Evolutionary conservation across 1,140 invertebrate genomes (phyloP), one percentile per base, ranked within the genome.

Genomic region (Aphidius ervi): DNA sequence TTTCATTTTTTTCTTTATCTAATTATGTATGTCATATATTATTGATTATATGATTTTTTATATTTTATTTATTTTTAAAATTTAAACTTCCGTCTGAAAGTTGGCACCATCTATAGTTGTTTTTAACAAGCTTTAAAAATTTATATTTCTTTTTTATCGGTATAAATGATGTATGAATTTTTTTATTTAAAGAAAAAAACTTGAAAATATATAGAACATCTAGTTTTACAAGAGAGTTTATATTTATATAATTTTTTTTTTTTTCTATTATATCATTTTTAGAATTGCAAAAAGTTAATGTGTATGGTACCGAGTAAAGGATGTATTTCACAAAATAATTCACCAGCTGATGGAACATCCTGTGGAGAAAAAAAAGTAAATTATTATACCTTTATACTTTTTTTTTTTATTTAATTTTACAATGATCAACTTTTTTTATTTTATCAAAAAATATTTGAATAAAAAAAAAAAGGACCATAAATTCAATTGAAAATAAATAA

Each of bases 271-370:
- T 39, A 39, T 39, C 9, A 56, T 64, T 71, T 62, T 43, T 65
- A 73, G 65, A 67, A 65, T 10, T 85, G 83, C 67, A 73, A 76
- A 45, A 80, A 76, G 6, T 66, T 84, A 16, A 84, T 81, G 82
- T 86, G 85, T 66, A 69, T 78, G 47, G 69, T 84, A 46, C 79
- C 84, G 42, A 82, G 83, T 53, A 80, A 79, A 61, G 72, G 74
- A 63, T 76, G 75, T 65, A 62, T 76, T 56, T 72, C 74, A 20
- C 60, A 77, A 47, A 69, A 83, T 31, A 82, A 83, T 67, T 80
- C 83, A n/a, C 82, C 83, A 6, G 85, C 83, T 5, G 82, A 83
- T 48, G 85, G 85, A 31, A 87, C 85, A 1, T 70, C 79, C 5
- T 87, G 85, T 69, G 84, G 81, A 5, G 74, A 77, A 52, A 68